Base-by-base conservation (phyloP, 2,113 vertebrate genomes). In the Tragelaphus imberbis region DNA sequence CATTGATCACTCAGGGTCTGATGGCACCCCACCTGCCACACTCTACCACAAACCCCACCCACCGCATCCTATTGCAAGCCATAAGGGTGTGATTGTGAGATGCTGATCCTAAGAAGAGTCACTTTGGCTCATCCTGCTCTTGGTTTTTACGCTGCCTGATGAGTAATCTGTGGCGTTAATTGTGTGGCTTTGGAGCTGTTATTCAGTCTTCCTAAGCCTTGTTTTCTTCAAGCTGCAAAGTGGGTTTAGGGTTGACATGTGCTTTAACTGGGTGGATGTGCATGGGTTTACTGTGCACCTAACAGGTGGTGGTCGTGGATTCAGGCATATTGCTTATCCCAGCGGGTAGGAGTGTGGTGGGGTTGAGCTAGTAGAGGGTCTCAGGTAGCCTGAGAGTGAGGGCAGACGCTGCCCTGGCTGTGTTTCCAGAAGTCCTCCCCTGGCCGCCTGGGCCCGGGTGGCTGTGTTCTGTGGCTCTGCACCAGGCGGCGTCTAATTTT, bases 401-500 rank as follows among this genome's bases (percentile, higher is more conserved):
- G 63, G 55, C 17, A 0, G n/a, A 23, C 23, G 25, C 90, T 1
- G 6, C 80, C 2, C 0, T 9, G 28, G 6, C 33, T 36, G 15
- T 28, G 36, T 53, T 85, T 68, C 89, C 13, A 25, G 59, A 56
- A 61, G 25, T 82, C 56, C 30, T 51, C 23, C 3, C 0, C 4
- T 12, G 61, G n/a, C 51, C 1, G 0, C 68, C 12, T 2, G 10
- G 44, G 49, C 79, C 68, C 84, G 4, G 30, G 44, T 5, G 51
- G 65, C 33, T 25, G 5, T 1, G 11, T 19, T 13, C 47, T 0
- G 1, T 27, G 12, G 44, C 84, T 47, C 11, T 33, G 0, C 1
- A 7, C 44, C 49, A 27, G 49, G 17, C 6, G n/a, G 51, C 47
- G 2, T 53, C 68, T n/a, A 21, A 10, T 75, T 56, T 59, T 9